Conservation (phyloP, 1,140 invertebrate species). For the Caligus rogercresseyi region DNA sequence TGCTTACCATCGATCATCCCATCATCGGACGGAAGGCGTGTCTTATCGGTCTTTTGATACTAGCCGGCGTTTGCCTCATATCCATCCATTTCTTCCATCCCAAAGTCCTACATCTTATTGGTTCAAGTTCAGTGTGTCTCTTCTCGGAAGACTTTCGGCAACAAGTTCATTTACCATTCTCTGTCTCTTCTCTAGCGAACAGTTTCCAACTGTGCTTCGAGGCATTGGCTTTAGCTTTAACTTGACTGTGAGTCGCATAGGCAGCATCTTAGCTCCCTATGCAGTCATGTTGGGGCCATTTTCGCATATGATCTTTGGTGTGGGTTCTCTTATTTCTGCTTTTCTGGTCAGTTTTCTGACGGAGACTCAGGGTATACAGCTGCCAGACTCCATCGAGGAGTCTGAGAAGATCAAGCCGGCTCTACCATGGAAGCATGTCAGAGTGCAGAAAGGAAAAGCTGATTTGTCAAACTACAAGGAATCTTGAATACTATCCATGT, state of each 20-base stretch:
- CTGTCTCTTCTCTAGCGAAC: conserved; percentile 31
- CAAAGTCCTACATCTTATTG: conserved; percentile 30
- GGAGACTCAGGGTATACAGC: conserved; percentile 24
- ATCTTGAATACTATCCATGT: too few species aligned
- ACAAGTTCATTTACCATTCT: conserved; percentile 26
- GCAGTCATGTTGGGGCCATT: conserved; percentile 3
- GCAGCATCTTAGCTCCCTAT: conserved; percentile 15
- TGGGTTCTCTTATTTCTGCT: conserved; percentile 22
- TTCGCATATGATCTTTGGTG: conserved; percentile 21
- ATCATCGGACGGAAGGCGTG: conserved; percentile 48
- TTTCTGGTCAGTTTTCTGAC: conserved; percentile 23
- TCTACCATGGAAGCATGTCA: too few species aligned
- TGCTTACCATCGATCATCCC: conserved; percentile 42
- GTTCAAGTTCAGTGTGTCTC: conserved; percentile 45
- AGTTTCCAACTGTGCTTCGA: conserved; percentile 29
- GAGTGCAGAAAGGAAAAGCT: too few species aligned
- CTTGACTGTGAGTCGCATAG: conserved; percentile 13
- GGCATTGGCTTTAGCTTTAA: conserved; percentile 11
- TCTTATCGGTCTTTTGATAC: conserved; percentile 47
- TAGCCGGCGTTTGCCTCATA: conserved; percentile 41
- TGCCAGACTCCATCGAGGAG: conserved; percentile 26
- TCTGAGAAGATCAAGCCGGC: conserved; percentile 21
- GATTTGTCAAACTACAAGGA: too few species aligned
- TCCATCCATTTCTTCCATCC: conserved; percentile 31
- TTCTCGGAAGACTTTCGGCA: conserved; percentile 53